phyloP scores from a whole-genome alignment of 2,797 vertebrate genomes.

The Sciurus carolinensis region DNA sequence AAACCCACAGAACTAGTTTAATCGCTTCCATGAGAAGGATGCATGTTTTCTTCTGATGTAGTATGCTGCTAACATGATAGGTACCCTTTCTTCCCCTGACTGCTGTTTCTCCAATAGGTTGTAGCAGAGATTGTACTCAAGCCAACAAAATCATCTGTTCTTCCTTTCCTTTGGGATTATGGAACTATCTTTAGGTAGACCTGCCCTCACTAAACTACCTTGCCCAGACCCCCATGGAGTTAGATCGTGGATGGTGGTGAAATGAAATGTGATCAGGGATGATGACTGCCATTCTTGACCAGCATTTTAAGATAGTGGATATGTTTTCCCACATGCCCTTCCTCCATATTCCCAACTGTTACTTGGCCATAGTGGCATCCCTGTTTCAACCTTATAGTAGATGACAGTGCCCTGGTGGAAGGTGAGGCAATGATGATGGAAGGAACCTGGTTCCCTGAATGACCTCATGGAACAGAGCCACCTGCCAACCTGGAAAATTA shows the following conservation, averaged over 20 bases:
- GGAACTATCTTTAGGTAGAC: neutral
- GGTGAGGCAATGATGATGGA: neutral
- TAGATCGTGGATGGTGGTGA: neutral
- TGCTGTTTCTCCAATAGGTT: neutral
- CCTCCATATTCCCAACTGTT: neutral
- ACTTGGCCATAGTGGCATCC: neutral
- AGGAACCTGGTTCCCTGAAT: slow-evolving; percentile 28
- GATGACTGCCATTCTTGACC: neutral
- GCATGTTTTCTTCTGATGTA: slow-evolving; percentile 34
- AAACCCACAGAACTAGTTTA: neutral
- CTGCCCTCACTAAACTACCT: neutral
- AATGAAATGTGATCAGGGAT: neutral
- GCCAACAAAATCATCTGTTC: neutral
- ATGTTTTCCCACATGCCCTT: neutral
- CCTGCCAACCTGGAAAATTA: neutral
- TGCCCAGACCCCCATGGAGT: neutral
- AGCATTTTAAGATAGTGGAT: neutral
- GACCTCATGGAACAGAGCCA: neutral
- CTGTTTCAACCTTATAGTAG: neutral
- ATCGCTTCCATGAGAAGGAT: neutral
- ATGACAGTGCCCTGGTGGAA: neutral
- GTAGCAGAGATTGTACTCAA: neutral
- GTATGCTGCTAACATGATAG: neutral
- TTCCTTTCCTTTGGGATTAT: neutral
- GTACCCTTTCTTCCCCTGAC: neutral